Conservation (phyloP, 2,888 invertebrate species). For the Blomia tropicalis region DNA sequence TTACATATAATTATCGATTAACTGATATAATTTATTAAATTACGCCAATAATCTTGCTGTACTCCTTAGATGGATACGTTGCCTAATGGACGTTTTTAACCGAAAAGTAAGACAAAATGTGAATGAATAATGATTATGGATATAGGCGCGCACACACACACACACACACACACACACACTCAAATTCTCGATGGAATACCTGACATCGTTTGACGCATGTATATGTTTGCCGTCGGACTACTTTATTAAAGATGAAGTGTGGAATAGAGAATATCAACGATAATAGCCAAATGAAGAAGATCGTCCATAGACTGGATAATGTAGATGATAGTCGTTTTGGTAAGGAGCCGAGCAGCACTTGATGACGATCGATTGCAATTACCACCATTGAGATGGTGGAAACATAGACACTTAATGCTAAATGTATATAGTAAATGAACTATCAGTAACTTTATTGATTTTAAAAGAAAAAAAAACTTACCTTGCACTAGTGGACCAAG, state of each 20-base stretch:
- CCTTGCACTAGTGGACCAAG: conserved; percentile 15
- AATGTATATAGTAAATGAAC: too few species aligned
- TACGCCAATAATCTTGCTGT: too few species aligned
- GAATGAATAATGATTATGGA: too few species aligned
- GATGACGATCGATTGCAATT: conserved; percentile 16
- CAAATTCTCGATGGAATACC: too few species aligned
- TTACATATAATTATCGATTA: too few species aligned
- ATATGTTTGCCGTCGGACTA: background rate
- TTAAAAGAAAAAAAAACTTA: background rate
- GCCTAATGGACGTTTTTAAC: too few species aligned
- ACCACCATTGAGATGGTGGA: conserved; percentile 13
- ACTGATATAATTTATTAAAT: too few species aligned
- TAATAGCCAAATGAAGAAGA: background rate
- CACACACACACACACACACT: too few species aligned
- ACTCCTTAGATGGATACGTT: too few species aligned
- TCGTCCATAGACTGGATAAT: background rate
- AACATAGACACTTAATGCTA: too few species aligned
- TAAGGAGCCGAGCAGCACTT: background rate
- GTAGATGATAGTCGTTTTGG: background rate
- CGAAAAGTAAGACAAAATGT: too few species aligned
- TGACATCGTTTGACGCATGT: background rate
- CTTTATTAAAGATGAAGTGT: conserved; percentile 10
- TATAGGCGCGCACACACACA: too few species aligned
- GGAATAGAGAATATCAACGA: background rate
- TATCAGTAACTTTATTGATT: background rate